Percentiles rank a stretch among this genome's conserved stretches.
Conservation (phyloP, 1,140 invertebrate genomes). For the Kradibia gibbosae region DNA sequence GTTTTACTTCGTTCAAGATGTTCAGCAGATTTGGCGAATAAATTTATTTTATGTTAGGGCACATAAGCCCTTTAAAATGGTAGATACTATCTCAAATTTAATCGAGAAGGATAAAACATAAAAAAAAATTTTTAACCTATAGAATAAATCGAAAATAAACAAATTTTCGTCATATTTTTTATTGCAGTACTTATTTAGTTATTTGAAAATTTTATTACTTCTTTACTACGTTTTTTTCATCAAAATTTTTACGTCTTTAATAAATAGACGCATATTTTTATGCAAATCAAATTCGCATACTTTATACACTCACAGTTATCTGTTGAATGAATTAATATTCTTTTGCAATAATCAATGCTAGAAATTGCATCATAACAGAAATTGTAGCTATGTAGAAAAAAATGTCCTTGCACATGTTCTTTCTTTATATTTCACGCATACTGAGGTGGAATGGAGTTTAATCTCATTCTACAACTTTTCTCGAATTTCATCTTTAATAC, state of each 20-base stretch:
- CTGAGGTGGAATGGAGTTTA: neutral
- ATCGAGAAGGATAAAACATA: too few relatives aligned
- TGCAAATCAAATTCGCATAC: neutral
- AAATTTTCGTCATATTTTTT: too few relatives aligned
- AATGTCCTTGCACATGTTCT: neutral
- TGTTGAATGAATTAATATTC: neutral
- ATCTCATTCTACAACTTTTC: neutral
- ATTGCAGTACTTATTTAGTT: too few relatives aligned
- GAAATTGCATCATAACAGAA: neutral
- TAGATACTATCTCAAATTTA: neutral
- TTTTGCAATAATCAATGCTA: neutral
- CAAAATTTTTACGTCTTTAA: neutral
- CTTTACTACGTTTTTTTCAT: neutral
- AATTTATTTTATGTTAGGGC: neutral
- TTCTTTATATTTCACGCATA: neutral
- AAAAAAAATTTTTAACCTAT: too few relatives aligned
- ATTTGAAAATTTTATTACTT: slow-evolving; percentile 7
- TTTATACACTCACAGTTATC: neutral
- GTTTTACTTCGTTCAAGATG: neutral
- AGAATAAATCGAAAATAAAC: too few relatives aligned
- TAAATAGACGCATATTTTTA: neutral
- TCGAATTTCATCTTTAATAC: neutral
- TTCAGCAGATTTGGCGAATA: neutral
- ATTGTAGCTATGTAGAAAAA: neutral
- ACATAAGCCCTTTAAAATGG: neutral